phyloP scores from a whole-genome alignment of 2,888 invertebrate species.

The Hirtodrosophila trivittata region DNA sequence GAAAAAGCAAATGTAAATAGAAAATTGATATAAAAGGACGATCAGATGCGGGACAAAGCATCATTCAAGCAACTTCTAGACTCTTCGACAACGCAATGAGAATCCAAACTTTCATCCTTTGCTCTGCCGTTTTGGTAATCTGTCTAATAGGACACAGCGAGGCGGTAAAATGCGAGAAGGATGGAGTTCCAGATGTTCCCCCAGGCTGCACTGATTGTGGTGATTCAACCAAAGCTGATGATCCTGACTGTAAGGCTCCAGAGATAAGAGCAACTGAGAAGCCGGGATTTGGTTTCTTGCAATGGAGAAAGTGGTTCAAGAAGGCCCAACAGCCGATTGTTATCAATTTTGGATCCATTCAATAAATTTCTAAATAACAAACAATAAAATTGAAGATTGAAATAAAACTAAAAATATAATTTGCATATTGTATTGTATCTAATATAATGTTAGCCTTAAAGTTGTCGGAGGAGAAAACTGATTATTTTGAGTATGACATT shows the following conservation, averaged over 20 bases:
- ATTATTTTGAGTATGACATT: too few relatives aligned
- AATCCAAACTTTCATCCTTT: constrained; percentile 13
- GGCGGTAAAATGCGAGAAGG: not conserved
- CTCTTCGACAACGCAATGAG: too few relatives aligned
- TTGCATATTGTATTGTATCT: too few relatives aligned
- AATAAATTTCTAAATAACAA: constrained; percentile 4
- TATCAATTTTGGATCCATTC: constrained; percentile 14
- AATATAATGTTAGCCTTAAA: too few relatives aligned
- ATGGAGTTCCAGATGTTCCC: not conserved
- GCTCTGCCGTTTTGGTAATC: not conserved
- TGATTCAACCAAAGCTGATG: not conserved
- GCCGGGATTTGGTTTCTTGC: not conserved
- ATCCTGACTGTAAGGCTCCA: not conserved
- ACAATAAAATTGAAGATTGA: not conserved
- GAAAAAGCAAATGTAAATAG: not conserved
- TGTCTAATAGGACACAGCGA: constrained; percentile 2
- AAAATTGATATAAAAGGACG: not conserved
- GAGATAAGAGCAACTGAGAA: not conserved
- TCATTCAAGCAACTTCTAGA: too few relatives aligned
- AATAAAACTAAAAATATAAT: too few relatives aligned
- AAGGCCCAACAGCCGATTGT: not conserved
- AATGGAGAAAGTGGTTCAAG: not conserved
- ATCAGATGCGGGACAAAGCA: too few relatives aligned
- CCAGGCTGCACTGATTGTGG: constrained; percentile 10
- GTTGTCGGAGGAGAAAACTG: too few relatives aligned